Conservation (phyloP, 2,797 vertebrate genomes). For the Eleutherodactylus coqui region DNA sequence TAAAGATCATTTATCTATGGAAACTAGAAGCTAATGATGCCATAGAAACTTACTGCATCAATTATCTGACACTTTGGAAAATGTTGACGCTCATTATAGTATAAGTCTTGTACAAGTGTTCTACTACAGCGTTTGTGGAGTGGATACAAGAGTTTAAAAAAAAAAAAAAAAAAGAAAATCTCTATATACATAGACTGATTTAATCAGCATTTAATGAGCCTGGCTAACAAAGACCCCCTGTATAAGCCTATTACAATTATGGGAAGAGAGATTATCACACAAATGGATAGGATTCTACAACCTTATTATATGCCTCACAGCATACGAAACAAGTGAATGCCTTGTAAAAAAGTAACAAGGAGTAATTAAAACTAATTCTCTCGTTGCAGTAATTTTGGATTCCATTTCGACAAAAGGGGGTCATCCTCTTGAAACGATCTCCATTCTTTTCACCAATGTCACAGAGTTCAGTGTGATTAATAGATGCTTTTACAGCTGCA, state of each 20-base stretch:
- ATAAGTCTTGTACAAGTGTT: neutral
- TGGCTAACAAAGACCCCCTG: neutral
- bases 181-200: neutral
- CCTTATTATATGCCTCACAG: neutral
- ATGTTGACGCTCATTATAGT: neutral
- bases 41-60: neutral
- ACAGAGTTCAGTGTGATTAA: slow-evolving; percentile 25
- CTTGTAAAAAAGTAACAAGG: neutral
- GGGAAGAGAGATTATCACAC: neutral
- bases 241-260: neutral
- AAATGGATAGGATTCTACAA: neutral
- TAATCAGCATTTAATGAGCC: slow-evolving; percentile 26
- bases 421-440: slow-evolving; percentile 29
- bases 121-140: neutral
- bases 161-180: neutral
- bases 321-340: neutral
- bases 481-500: slow-evolving; percentile 15
- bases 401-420: slow-evolving; percentile 6
- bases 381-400: neutral
- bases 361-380: neutral
- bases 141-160: neutral
- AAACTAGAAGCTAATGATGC: neutral
- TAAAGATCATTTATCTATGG: neutral
- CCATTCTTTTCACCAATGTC: slow-evolving; percentile 28
- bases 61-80: neutral